These are phyloP conservation scores for Linurgus olivaceus DNA, from an alignment of 2,797 vertebrate genomes.

Conservation along the genomic window DNA sequence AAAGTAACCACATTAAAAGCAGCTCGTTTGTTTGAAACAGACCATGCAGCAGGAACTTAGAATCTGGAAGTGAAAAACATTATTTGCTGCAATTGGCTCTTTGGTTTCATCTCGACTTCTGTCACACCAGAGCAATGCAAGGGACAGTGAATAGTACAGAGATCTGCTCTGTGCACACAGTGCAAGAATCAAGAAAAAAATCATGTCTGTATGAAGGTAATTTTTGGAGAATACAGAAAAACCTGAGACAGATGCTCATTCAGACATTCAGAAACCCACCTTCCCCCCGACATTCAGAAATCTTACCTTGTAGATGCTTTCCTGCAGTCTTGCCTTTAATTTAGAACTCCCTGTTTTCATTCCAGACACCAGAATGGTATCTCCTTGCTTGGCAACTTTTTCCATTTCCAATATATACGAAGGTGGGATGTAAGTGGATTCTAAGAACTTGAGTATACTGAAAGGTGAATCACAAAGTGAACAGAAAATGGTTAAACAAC, in stretches of 20 bases:
- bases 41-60: neutral
- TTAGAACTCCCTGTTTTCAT: slow-evolving; percentile 94
- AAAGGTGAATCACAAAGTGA: neutral
- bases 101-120: neutral
- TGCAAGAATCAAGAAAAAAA: neutral
- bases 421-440: slow-evolving; percentile 92
- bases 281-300: neutral
- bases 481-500: neutral
- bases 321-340: slow-evolving; percentile 90
- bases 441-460: slow-evolving; percentile 92
- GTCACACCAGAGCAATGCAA: neutral
- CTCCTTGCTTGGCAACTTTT: slow-evolving; percentile 85
- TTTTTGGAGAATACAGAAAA: neutral
- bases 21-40: neutral
- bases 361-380: slow-evolving; percentile 82
- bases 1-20: neutral
- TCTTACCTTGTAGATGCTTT: slow-evolving; percentile 87
- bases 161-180: neutral
- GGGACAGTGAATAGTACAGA: neutral
- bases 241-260: neutral
- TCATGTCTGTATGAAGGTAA: neutral
- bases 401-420: slow-evolving; percentile 95
- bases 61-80: neutral
- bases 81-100: neutral
- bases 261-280: neutral